Conservation (phyloP, 2,113 vertebrate genomes). For the Rattus rattus region DNA sequence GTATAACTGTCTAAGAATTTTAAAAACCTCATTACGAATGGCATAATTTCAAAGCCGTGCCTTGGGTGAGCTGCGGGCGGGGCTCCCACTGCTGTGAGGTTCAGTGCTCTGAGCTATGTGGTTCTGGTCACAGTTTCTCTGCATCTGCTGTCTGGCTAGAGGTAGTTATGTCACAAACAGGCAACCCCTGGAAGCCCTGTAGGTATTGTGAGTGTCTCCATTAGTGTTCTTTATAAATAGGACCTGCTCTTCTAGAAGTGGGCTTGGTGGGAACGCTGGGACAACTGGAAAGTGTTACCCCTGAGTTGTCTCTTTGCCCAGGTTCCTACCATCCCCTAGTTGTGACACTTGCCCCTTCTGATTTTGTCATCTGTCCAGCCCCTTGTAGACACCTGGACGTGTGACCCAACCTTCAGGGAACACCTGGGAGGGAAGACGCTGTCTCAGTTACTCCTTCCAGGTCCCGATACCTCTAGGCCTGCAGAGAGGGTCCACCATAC, state of each 20-base stretch:
- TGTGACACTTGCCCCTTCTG: background rate
- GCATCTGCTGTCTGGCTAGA: background rate
- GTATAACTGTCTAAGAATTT: slow-evolving; percentile 55
- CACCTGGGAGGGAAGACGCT: background rate
- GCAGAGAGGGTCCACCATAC: background rate
- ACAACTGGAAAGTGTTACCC: fast-evolving
- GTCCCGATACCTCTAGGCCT: background rate
- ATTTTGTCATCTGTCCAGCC: background rate
- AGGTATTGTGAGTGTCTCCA: background rate
- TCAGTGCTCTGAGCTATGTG: fast-evolving
- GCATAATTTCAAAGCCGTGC: slow-evolving; percentile 28
- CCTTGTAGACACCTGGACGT: background rate
- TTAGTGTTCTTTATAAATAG: background rate
- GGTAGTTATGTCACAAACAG: background rate
- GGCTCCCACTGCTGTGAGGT: background rate
- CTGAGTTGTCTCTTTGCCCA: background rate
- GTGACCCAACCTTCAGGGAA: background rate
- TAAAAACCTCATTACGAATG: slow-evolving; percentile 44
- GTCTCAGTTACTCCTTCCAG: background rate
- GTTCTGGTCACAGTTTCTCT: fast-evolving
- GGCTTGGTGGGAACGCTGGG: background rate
- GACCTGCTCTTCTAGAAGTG: background rate
- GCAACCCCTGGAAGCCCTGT: fast-evolving
- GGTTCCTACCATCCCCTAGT: fast-evolving
- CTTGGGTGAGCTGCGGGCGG: background rate